These are phyloP conservation scores for Prinia subflava DNA, from an alignment of 2,113 vertebrate species.

Conservation along the genomic window DNA sequence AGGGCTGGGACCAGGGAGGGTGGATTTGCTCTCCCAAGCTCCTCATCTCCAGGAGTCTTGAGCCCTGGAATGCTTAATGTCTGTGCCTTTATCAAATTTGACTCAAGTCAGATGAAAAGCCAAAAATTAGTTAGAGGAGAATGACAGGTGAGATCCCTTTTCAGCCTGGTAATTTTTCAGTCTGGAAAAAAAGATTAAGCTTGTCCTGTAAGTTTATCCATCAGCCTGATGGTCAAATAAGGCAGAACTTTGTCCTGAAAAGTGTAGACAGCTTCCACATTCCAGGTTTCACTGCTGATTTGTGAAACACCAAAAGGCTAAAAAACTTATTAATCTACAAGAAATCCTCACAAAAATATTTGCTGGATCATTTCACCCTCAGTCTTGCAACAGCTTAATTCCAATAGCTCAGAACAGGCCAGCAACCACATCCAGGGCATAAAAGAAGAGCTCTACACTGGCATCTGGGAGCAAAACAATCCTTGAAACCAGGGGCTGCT, in stretches of 20 bases:
- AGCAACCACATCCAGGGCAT: not conserved
- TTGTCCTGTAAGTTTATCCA: not conserved
- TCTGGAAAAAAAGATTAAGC: slow-evolving; percentile 23
- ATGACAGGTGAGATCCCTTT: not conserved
- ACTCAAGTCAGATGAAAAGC: not conserved
- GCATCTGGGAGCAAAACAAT: not conserved
- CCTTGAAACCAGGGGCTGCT: not conserved
- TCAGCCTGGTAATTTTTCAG: not conserved
- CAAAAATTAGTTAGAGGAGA: not conserved
- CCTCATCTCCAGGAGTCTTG: not conserved
- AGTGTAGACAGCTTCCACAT: not conserved
- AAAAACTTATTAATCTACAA: not conserved
- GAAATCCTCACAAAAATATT: not conserved
- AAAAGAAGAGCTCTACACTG: not conserved
- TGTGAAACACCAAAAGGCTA: not conserved
- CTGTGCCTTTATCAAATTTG: not conserved
- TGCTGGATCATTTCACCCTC: not conserved
- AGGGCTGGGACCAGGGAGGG: not conserved
- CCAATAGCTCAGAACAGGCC: not conserved
- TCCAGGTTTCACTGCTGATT: not conserved
- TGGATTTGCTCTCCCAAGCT: not conserved
- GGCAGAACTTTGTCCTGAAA: not conserved
- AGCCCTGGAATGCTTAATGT: not conserved
- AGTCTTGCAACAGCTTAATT: not conserved
- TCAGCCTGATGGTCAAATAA: not conserved